phyloP scores from a whole-genome alignment of 2,113 vertebrate species.

The Piaya cayana region DNA sequence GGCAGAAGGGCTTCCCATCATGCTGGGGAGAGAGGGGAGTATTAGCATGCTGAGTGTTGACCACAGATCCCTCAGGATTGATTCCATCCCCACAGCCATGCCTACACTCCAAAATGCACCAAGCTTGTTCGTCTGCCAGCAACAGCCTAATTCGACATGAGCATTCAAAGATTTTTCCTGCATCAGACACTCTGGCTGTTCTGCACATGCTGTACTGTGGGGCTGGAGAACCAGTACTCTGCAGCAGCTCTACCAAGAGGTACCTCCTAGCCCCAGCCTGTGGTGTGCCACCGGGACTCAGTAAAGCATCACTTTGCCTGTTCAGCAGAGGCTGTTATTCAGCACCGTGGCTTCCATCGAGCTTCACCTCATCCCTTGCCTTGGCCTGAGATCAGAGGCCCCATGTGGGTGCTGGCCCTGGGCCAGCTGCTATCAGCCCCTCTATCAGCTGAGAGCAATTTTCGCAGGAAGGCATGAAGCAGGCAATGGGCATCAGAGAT shows the following conservation, averaged over 20 bases:
- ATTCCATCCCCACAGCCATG: background rate
- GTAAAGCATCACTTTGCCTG: background rate
- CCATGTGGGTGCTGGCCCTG: fast-evolving
- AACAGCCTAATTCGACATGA: fast-evolving
- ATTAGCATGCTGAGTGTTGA: fast-evolving
- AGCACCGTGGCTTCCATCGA: background rate
- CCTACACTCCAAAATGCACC: background rate
- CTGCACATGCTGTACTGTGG: fast-evolving
- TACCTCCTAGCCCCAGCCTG: fast-evolving
- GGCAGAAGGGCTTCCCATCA: conserved; percentile 93
- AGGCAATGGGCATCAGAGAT: background rate
- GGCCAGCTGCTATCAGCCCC: background rate
- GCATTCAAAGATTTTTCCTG: fast-evolving
- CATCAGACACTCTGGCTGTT: fast-evolving
- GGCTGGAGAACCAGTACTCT: background rate
- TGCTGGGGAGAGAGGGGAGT: conserved; percentile 78
- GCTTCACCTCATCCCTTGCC: fast-evolving
- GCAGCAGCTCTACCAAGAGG: fast-evolving
- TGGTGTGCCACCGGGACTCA: fast-evolving
- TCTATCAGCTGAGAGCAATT: background rate
- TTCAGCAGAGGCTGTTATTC: background rate
- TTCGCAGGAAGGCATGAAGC: conserved; percentile 1
- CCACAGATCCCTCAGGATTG: fast-evolving
- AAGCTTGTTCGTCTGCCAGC: background rate
- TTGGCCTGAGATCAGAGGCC: conserved; percentile 13